These are phyloP conservation scores for Dryomyza anilis DNA, from an alignment of 2,888 invertebrate species.

Conservation along the genomic window DNA sequence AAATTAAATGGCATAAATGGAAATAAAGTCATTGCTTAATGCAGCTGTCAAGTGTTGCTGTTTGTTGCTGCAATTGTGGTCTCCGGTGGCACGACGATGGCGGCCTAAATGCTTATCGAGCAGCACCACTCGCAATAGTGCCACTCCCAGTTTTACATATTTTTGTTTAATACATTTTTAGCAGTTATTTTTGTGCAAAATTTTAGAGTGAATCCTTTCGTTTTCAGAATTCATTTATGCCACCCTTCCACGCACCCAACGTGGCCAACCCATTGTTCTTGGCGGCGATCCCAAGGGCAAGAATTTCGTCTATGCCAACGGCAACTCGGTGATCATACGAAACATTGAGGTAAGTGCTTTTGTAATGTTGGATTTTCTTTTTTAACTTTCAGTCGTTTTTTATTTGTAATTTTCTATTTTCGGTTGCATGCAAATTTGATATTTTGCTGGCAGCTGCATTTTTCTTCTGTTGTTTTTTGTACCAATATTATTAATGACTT, in stretches of 20 bases:
- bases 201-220: not conserved
- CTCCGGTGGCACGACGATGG: too few species aligned
- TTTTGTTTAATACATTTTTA: too few species aligned
- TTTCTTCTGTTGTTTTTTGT: too few species aligned
- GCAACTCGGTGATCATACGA: conserved; percentile 96
- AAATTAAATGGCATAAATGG: conserved; percentile 45
- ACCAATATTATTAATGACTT: conserved; percentile 8
- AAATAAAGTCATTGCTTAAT: conserved; percentile 25
- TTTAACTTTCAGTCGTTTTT: not conserved
- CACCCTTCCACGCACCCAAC: conserved; percentile 89
- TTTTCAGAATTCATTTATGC: conserved; percentile 90
- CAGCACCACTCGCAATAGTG: too few species aligned
- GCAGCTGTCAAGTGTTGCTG: conserved; percentile 6
- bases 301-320: conserved; percentile 95
- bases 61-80: not conserved
- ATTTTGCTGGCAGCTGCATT: conserved; percentile 27
- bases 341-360: conserved; percentile 80
- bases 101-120: not conserved
- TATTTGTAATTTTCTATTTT: not conserved
- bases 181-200: too few species aligned
- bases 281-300: conserved; percentile 97
- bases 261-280: conserved; percentile 93
- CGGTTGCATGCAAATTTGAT: not conserved
- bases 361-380: not conserved
- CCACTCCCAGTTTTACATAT: conserved; percentile 8